Conservation (phyloP, 2,113 vertebrate species). For the Ceuthmochares aereus region DNA sequence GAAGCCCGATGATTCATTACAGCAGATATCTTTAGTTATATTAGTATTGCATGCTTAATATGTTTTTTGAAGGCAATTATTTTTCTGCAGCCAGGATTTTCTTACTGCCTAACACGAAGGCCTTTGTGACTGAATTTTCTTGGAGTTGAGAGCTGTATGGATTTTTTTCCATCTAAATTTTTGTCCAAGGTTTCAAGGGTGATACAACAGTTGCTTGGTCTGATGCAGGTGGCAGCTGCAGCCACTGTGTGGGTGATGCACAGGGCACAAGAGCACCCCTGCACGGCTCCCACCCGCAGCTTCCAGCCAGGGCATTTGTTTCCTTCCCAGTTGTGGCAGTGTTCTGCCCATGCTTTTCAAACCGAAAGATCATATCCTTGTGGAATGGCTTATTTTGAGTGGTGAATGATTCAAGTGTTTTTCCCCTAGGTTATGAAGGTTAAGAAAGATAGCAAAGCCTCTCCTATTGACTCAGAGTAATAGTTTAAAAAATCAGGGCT, state of each 20-base stretch:
- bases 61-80: not conserved
- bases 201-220: not conserved
- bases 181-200: not conserved
- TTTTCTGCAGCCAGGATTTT: not conserved
- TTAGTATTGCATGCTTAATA: not conserved
- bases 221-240: not conserved
- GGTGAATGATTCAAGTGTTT: not conserved
- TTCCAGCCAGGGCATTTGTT: not conserved
- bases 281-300: not conserved
- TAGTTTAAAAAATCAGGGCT: not conserved
- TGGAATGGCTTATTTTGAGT: not conserved
- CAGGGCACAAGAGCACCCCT: not conserved
- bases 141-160: not conserved
- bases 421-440: not conserved
- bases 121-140: not conserved
- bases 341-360: not conserved
- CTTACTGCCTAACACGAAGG: not conserved
- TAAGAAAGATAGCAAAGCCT: not conserved
- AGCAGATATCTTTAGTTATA: not conserved
- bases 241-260: not conserved
- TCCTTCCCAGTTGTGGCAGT: not conserved
- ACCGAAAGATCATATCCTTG: not conserved
- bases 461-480: not conserved
- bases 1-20: not conserved
- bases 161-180: not conserved